Evolutionary conservation across 1,140 invertebrate species (phyloP), one percentile per base, ranked within the genome.

Genomic region (Drosophila biarmipes): DNA sequence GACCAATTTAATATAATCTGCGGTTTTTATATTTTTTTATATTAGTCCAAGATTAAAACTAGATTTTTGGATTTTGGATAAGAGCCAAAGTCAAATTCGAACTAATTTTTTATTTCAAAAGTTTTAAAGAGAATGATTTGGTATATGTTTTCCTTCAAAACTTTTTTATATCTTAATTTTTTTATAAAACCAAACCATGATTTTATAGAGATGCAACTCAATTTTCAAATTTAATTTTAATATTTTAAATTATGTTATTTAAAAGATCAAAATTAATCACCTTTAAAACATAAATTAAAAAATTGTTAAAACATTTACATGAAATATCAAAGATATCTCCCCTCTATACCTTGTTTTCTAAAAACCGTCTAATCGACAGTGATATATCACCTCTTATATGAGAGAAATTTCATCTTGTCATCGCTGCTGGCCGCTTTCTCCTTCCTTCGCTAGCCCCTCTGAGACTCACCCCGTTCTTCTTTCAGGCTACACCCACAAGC

Each of bases 401-500:
- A 17, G 49, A 38, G 12, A 59, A 53, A 12, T 37, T 19, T 31
- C 6, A 37, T 11, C 15, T 19, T 55, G 15, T 11, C 12, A 38
- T 21, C 11, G 37, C 17, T 21, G 14, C 15, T 6, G 14, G 6
- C 54, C 11, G n/a, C 10, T 56, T 43, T 58, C 42, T 19, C n/a
- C 38, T 6, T 42, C 17, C 37, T 15, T 11, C 8, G 17, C n/a
- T 58, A 42, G 55, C 10, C 24, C 19, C 43, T 24, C 7, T 4
- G 10, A 51, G 8, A 35, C 52, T 24, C 15, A 17, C 19, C 15
- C 24, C 19, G 27, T 51, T 67, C 37, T n/a, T 43, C n/a, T 49
- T 62, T 7, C 48, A 92, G 91, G 91, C 57, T 91, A 92, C 73
- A 91, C 86, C 75, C 82, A 91, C 63, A 90, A 77, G 35, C 73